Evolutionary conservation across 2,797 vertebrate species (phyloP).

Genomic region (Uromys caudimaculatus): DNA sequence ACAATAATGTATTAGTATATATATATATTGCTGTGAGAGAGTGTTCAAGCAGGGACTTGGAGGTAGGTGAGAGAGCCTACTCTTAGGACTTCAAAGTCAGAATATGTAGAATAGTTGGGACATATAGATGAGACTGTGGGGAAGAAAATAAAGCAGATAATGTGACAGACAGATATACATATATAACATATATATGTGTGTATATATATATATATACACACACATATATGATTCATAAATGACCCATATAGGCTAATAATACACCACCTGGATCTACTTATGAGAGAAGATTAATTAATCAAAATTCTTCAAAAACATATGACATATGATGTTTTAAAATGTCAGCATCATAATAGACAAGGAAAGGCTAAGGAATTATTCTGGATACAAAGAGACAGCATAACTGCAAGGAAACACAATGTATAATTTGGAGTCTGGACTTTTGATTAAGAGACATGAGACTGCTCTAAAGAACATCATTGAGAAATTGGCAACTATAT

Average conservation of each 20-base stretch:
- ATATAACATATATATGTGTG: background rate
- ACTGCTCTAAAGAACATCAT: background rate
- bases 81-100: background rate
- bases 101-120: background rate
- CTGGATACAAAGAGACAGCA: background rate
- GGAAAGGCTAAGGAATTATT: background rate
- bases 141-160: background rate
- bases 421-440: background rate
- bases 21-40: background rate
- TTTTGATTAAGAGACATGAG: background rate
- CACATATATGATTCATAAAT: background rate
- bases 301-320: background rate
- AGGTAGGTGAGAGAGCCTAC: background rate
- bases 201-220: background rate
- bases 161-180: background rate
- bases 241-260: background rate
- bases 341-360: background rate
- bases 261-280: background rate
- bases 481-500: background rate
- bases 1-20: background rate
- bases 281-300: background rate
- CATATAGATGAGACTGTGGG: background rate
- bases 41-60: background rate
- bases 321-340: background rate
- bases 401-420: background rate